Evolutionary conservation across 2,888 invertebrate genomes (phyloP), one percentile per base, ranked within the genome.

Genomic region (Mythimna pallens): DNA sequence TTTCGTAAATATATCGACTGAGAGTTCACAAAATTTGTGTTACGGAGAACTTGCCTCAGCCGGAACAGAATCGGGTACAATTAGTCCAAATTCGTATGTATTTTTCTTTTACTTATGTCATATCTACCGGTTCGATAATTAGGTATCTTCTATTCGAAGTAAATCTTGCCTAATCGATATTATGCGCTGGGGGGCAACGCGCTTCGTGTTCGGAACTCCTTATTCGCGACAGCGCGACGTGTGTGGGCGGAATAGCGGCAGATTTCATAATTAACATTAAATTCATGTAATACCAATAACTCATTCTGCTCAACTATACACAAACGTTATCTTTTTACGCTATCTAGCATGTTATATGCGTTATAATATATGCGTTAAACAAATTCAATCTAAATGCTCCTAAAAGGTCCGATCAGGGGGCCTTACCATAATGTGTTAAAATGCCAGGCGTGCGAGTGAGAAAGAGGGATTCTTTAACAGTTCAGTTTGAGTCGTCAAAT

Each of bases 191-290:
- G 25, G 58, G 25, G n/a, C 58, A 58, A 70, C 66, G 55, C 17
- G 64, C 82, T 80, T 80, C 64, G 82, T 77, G 82, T 64, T 61
- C 34, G 78, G 73, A 73, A 65, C 82, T 81, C 78, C 70, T 70
- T 61, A 67, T 43, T 62, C 36, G 52, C 34, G 57, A 36, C 14
- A 50, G 34, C 47, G 66, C 57, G 57, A 25, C 25, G 55, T 57
- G 30, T n/a, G 59, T 64, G 57, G 50, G 72, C 58, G 22, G 58
- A 55, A 65, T 64, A 50, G 47, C 55, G 8, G 17, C 12, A 22
- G 14, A 43, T 65, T 64, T 61, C 34, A 14, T 67, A 9, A 50
- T 64, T 59, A 22, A 25, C 3, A 50, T 61, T 22, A 17, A 57
- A 58, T 63, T 25, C 20, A 17, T n/a, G 47, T 47, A 52, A 47